A percentile compares a stretch with the other conserved stretches of the same genome.
Evolutionary conservation across 2,113 vertebrate genomes (phyloP).

Genomic region (Boulengeromyrus knoepffleri): DNA sequence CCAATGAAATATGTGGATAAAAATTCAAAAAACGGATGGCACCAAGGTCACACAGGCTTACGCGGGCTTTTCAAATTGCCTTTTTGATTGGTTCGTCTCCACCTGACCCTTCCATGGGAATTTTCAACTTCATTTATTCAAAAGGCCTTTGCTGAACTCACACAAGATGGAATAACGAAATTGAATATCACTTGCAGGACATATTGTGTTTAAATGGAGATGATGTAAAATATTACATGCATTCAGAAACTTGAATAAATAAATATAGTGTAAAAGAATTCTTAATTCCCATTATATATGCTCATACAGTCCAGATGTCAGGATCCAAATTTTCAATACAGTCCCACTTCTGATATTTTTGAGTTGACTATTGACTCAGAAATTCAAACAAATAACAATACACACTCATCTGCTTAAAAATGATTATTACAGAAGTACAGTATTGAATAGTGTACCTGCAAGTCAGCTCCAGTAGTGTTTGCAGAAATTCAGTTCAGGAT

Average conservation of each 20-base stretch:
- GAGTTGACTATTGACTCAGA: neutral
- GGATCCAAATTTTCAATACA: neutral
- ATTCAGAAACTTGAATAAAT: neutral
- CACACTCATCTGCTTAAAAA: neutral
- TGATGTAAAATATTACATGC: neutral
- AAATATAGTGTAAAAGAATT: neutral
- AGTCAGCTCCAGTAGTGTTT: neutral
- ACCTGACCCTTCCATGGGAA: constrained; percentile 24
- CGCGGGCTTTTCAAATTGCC: constrained; percentile 18
- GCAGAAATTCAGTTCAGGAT: neutral
- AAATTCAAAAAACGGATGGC: neutral
- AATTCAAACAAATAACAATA: neutral
- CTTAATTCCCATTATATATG: neutral
- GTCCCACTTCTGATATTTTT: neutral
- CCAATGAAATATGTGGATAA: neutral
- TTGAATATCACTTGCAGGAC: constrained; percentile 30
- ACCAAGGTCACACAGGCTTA: constrained; percentile 21
- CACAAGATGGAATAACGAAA: constrained; percentile 28
- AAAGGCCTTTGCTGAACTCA: constrained; percentile 23
- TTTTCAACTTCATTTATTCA: constrained; percentile 22
- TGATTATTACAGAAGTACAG: neutral
- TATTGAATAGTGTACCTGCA: neutral
- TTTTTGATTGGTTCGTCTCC: constrained; percentile 20
- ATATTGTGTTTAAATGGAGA: constrained; percentile 2
- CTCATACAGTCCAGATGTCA: neutral